Conservation (phyloP, 2,113 vertebrate species). For the Puma concolor region DNA sequence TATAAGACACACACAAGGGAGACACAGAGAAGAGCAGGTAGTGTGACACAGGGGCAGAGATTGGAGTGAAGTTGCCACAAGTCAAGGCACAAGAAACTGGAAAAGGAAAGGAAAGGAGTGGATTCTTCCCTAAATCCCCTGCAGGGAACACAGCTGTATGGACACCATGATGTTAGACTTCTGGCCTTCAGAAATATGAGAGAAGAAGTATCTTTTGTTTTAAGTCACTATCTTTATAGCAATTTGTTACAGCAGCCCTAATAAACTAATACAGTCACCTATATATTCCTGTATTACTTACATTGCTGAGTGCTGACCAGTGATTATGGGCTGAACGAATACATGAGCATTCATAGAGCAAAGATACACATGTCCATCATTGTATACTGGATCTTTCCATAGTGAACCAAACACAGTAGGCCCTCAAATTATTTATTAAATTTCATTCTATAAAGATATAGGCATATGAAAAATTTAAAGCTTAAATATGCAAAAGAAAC, state of each 20-base stretch:
- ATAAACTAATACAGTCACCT: not conserved
- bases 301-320: not conserved
- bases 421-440: not conserved
- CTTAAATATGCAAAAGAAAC: not conserved
- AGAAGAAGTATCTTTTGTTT: not conserved
- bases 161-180: not conserved
- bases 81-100: not conserved
- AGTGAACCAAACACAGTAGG: not conserved
- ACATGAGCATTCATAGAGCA: not conserved
- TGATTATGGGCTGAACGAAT: not conserved
- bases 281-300: not conserved
- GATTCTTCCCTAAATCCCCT: not conserved
- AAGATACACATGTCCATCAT: not conserved
- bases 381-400: not conserved
- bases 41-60: not conserved
- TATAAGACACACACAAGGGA: not conserved
- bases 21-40: not conserved
- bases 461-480: not conserved
- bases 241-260: not conserved
- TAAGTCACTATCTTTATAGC: not conserved
- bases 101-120: not conserved
- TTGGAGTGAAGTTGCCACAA: not conserved
- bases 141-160: not conserved
- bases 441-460: constrained; percentile 1
- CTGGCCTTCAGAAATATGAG: not conserved